Evolutionary conservation across 1,140 invertebrate genomes (phyloP), one percentile per base, ranked within the genome.

Genomic region (Coboldia fuscipes): DNA sequence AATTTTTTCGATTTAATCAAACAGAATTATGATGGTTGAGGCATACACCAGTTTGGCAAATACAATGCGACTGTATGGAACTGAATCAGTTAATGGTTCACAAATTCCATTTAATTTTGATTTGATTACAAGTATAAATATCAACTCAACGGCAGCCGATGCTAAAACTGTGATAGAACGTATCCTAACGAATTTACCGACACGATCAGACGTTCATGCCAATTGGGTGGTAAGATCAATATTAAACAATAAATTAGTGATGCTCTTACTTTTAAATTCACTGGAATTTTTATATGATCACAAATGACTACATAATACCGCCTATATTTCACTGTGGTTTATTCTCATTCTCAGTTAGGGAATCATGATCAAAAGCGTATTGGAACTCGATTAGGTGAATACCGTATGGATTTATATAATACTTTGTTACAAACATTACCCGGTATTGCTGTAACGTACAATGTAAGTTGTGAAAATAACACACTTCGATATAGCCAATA

Each of bases 291-390:
- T 23, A 23, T 23, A 7, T 23, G 22, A 23, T 5, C 22, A 7
- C 12, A 7, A 7, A 23, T 7, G 12, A 12, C 5, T 7, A 23
- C 22, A 23, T 7, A 23, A 23, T 12, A 23, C 5, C 22, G 12
- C 5, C 22, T 7, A 23, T 23, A 7, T 5, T 23, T 9, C 4
- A 28, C 13, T 4, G 27, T 5, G 4, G 13, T 8, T 8, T 29
- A 8, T 29, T 7, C 7, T 29, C 4, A 29, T 16, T 46, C 35
- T 30, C 37, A 60, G 58, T 57, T 72, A 29, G 72, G 75, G 2
- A 79, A 77, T 50, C 72, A 79, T 42, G 74, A 81, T 45, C 66
- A 71, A 27, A 58, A 59, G 30, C 57, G 78, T 16, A 63, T 75
- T 27, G 67, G 72, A 0, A 61, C 60, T 2, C 56, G 75, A 22